Conservation (phyloP, 1,140 invertebrate species). For the Pseudachorutes palmiensis region DNA sequence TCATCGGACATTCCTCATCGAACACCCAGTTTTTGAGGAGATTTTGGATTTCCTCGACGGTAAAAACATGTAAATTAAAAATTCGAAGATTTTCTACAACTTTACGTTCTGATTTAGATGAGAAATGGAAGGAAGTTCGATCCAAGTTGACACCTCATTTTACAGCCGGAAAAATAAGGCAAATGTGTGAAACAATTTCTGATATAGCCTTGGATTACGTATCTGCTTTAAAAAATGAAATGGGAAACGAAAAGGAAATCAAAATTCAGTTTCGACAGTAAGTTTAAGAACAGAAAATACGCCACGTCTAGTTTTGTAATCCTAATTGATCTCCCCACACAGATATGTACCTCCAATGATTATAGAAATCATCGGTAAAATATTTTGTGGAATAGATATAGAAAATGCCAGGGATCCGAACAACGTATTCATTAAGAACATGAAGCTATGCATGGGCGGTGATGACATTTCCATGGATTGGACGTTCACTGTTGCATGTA, state of each 20-base stretch:
- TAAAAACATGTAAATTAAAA: neutral
- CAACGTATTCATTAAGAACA: constrained; percentile 26
- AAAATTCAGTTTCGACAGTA: constrained; percentile 18
- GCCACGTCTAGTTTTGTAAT: neutral
- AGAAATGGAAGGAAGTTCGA: constrained; percentile 39
- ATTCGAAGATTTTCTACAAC: too few relatives aligned
- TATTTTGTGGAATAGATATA: constrained; percentile 22
- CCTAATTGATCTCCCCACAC: neutral
- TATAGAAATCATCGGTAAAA: constrained; percentile 15
- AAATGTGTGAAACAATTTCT: constrained; percentile 8
- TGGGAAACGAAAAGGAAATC: neutral
- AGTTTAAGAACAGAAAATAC: neutral
- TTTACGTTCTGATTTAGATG: too few relatives aligned
- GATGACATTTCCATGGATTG: neutral
- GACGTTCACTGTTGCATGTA: neutral
- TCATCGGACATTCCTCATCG: neutral
- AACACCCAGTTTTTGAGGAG: neutral
- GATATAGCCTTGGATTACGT: constrained; percentile 4
- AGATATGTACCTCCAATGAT: constrained; percentile 14
- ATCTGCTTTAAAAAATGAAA: neutral
- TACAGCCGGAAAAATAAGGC: constrained; percentile 17
- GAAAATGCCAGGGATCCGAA: constrained; percentile 24
- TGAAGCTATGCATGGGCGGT: constrained; percentile 3
- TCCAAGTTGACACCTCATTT: constrained; percentile 17
- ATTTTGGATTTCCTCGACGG: neutral